A percentile compares a stretch with the other conserved stretches of the same genome.
phyloP scores from a whole-genome alignment of 1,140 invertebrate genomes.

The Neuroterus valhalla region DNA sequence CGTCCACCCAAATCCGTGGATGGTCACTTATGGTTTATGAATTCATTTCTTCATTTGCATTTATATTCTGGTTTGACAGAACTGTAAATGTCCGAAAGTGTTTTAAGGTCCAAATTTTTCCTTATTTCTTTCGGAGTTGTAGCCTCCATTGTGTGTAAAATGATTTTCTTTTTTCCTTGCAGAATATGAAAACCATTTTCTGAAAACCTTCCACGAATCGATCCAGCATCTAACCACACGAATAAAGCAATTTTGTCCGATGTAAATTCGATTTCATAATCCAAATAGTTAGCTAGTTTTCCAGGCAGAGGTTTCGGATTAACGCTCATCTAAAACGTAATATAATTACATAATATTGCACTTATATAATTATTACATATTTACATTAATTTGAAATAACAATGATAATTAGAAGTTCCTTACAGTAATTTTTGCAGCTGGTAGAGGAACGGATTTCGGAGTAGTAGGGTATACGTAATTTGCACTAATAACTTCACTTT shows the following conservation, averaged over 20 bases:
- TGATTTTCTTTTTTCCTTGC: constrained; percentile 47
- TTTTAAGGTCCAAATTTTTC: constrained; percentile 53
- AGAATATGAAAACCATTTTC: constrained; percentile 80
- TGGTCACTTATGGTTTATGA: too few species aligned
- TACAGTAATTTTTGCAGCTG: constrained; percentile 55
- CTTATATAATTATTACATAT: constrained; percentile 29
- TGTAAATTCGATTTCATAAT: constrained; percentile 65
- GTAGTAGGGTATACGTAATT: constrained; percentile 69
- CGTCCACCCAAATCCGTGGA: too few species aligned
- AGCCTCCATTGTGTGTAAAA: constrained; percentile 52
- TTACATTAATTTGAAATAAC: neutral
- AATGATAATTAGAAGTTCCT: constrained; percentile 34
- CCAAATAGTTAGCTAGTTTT: constrained; percentile 49
- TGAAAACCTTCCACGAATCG: constrained; percentile 76
- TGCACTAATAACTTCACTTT: constrained; percentile 61
- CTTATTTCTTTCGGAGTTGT: constrained; percentile 44
- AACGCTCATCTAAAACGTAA: constrained; percentile 44
- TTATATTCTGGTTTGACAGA: constrained; percentile 20
- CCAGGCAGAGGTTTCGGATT: constrained; percentile 44
- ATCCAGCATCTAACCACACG: constrained; percentile 78
- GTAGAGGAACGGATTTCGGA: constrained; percentile 56
- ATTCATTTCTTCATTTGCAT: neutral
- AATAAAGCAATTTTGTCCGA: constrained; percentile 78
- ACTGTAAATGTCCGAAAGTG: constrained; percentile 61
- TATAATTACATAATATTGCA: neutral